phyloP scores from a whole-genome alignment of 2,113 vertebrate genomes.

The Rhynchomys soricoides region DNA sequence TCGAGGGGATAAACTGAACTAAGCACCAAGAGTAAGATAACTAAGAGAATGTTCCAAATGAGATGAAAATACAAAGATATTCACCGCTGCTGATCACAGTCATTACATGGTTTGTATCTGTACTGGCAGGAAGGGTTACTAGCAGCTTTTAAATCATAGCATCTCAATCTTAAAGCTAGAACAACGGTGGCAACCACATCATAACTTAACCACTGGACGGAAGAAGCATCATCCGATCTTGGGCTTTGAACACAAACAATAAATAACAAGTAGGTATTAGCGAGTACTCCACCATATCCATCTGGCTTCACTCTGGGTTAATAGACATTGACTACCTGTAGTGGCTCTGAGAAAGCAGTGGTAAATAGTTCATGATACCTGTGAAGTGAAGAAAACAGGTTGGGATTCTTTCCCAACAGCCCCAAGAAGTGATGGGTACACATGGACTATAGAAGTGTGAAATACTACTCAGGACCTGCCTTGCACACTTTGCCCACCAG shows the following conservation, averaged over 20 bases:
- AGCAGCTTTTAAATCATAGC: not conserved
- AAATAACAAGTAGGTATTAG: conserved; percentile 2
- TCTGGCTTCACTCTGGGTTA: not conserved
- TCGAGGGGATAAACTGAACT: not conserved
- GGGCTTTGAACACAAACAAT: not conserved
- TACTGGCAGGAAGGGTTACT: not conserved
- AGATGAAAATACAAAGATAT: not conserved
- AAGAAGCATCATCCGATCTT: not conserved
- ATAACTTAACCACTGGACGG: not conserved
- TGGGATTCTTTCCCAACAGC: not conserved
- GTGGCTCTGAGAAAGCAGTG: not conserved
- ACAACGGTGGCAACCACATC: not conserved
- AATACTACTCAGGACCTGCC: not conserved
- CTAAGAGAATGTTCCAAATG: conserved; percentile 8
- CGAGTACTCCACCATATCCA: not conserved
- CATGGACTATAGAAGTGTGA: not conserved
- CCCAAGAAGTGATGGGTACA: not conserved
- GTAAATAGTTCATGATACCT: not conserved
- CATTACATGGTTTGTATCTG: not conserved
- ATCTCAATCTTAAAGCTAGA: conserved; percentile 19
- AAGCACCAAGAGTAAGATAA: conserved; percentile 11
- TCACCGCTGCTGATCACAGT: not conserved
- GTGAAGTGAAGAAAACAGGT: not conserved
- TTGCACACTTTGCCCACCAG: not conserved
- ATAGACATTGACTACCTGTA: not conserved